phyloP scores from a whole-genome alignment of 2,797 vertebrate genomes.

The Coilia nasus region DNA sequence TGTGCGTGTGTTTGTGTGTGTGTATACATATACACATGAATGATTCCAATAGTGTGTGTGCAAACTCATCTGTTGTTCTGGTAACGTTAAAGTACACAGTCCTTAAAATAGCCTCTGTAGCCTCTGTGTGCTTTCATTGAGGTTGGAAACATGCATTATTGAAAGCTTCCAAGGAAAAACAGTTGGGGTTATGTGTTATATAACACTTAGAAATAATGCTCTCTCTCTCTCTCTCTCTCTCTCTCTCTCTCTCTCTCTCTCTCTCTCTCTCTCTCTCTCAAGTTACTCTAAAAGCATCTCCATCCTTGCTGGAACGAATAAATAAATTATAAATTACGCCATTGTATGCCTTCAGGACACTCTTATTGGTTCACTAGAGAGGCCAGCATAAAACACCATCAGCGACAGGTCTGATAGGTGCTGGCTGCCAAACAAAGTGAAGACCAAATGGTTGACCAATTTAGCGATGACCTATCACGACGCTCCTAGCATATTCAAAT shows the following conservation, averaged over 20 bases:
- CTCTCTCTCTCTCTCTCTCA: slow-evolving; percentile 20
- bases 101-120: slow-evolving; percentile 1
- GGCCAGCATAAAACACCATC: neutral
- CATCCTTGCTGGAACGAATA: slow-evolving; percentile 4
- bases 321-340: slow-evolving; percentile 8
- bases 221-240: slow-evolving; percentile 31
- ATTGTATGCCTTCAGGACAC: neutral
- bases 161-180: slow-evolving; percentile 27
- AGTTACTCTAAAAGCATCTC: slow-evolving; percentile 9
- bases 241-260: slow-evolving; percentile 33
- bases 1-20: slow-evolving; percentile 21
- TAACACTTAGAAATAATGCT: slow-evolving; percentile 34
- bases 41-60: neutral
- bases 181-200: neutral
- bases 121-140: slow-evolving; percentile 33
- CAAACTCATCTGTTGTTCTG: neutral
- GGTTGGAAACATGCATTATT: slow-evolving; percentile 37
- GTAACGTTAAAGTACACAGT: neutral
- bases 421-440: neutral
- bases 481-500: neutral
- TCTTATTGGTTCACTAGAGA: neutral
- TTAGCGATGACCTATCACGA: neutral
- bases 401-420: neutral
- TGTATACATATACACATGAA: neutral
- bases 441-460: neutral